Percentiles rank a stretch among this genome's conserved stretches.
These are phyloP conservation scores for Polyommatus iphigenia DNA, from an alignment of 2,888 invertebrate genomes.

Conservation along the genomic window DNA sequence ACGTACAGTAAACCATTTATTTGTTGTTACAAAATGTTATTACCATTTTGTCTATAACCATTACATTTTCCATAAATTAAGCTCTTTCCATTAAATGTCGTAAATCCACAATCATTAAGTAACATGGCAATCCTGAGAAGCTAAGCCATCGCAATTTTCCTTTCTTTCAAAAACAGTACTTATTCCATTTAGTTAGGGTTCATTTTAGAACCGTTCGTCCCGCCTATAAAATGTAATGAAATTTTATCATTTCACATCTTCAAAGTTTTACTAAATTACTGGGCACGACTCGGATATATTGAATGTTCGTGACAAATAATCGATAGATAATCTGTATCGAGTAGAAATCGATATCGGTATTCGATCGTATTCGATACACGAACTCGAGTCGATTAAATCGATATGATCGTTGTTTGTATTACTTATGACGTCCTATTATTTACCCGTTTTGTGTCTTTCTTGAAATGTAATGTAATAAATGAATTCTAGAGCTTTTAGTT, in stretches of 20 bases:
- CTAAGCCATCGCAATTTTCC: background rate
- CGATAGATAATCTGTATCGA: conserved; percentile 52
- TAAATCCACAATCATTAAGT: conserved; percentile 7
- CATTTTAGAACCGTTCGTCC: background rate
- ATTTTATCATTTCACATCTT: conserved; percentile 15
- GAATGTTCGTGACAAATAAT: conserved; percentile 65
- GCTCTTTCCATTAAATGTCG: conserved; percentile 8
- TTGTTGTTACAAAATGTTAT: background rate
- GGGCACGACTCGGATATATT: conserved; percentile 45
- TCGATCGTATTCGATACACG: conserved; percentile 51
- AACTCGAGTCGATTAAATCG: conserved; percentile 62
- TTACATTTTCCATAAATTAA: background rate
- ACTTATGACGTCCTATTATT: conserved; percentile 43
- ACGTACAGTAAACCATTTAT: background rate
- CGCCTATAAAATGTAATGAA: conserved; percentile 11
- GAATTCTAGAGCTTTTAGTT: background rate
- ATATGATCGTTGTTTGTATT: conserved; percentile 52
- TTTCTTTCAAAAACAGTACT: background rate
- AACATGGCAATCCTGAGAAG: conserved; percentile 14
- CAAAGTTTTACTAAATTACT: conserved; percentile 39
- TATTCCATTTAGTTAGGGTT: background rate
- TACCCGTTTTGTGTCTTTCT: conserved; percentile 12
- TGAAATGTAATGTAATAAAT: background rate
- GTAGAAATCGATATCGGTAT: conserved; percentile 43
- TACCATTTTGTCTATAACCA: background rate